Evolutionary conservation across 2,888 invertebrate genomes (phyloP), one percentile per base, ranked within the genome.

Genomic region (Blera fallax): DNA sequence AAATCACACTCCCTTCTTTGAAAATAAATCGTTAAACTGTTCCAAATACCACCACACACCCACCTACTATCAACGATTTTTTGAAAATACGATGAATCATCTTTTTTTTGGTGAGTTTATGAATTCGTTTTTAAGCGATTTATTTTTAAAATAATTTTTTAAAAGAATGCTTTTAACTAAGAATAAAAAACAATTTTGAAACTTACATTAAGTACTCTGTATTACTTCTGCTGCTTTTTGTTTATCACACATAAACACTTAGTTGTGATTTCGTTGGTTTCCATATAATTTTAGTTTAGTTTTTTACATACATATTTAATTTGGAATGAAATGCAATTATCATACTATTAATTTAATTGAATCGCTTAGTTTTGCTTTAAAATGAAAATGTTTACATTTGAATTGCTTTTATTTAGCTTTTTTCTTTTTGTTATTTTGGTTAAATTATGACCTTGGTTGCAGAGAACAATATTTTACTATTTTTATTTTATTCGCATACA

Each of bases 41-140:
- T 72, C 27, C 29, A 69, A 64, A 82, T 27, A 54, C 48, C 45
- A 81, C 60, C 14, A 50, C 29, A 50, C 56, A 58, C 34, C 62
- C 62, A 45, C 18, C 69, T 32, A 54, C 52, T 52, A 43, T 62
- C 64, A 60, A 72, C 85, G 81, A 77, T 70, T 43, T 73, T 69
- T 85, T 76, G 80, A 65, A 77, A 72, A 60, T 74, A 80, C 65
- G 84, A 80, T 77, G 85, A 72, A 85, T 67, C 80, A 76, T 72
- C 79, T 65, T 50, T 83, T n/a, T 73, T 85, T 85, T 85, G 85
- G 85, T 85, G 85, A 85, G 85, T 85, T 85, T 77, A 81, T 62
- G 64, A 77, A 85, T 85, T 72, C 65, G 76, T 72, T 85, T 83
- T 77, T 81, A 85, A 85, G 85, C 81, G 77, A 85, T 77, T 77